Evolutionary conservation across 2,797 vertebrate species (phyloP).

Genomic region (Pipistrellus kuhlii): DNA sequence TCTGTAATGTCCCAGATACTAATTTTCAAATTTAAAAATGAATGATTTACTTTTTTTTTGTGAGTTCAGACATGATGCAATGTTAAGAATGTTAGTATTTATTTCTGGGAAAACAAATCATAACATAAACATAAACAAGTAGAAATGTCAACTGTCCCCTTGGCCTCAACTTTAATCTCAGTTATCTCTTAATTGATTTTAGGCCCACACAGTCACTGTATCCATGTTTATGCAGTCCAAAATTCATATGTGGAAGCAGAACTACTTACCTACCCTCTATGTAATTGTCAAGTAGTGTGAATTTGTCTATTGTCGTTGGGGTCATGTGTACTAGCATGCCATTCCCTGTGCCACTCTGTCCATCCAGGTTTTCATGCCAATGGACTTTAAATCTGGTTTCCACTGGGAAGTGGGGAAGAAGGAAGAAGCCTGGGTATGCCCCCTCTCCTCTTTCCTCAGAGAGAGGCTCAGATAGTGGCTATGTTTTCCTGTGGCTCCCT

Average conservation of each 20-base stretch:
- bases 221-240: background rate
- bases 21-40: background rate
- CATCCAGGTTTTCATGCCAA: background rate
- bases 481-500: background rate
- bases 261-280: background rate
- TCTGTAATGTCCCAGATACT: background rate
- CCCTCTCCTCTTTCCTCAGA: background rate
- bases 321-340: fast-evolving
- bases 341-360: fast-evolving
- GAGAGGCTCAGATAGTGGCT: background rate
- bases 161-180: background rate
- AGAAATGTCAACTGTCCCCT: background rate
- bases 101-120: background rate
- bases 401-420: background rate
- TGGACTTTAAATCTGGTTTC: background rate
- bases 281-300: background rate
- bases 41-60: background rate
- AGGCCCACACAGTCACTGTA: background rate
- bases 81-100: background rate
- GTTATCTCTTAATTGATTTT: background rate
- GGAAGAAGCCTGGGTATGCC: no score
- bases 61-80: background rate
- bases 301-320: background rate
- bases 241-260: background rate
- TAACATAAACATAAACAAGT: background rate